Conservation (phyloP, 2,797 vertebrate genomes). For the Ispidina lecontei region DNA sequence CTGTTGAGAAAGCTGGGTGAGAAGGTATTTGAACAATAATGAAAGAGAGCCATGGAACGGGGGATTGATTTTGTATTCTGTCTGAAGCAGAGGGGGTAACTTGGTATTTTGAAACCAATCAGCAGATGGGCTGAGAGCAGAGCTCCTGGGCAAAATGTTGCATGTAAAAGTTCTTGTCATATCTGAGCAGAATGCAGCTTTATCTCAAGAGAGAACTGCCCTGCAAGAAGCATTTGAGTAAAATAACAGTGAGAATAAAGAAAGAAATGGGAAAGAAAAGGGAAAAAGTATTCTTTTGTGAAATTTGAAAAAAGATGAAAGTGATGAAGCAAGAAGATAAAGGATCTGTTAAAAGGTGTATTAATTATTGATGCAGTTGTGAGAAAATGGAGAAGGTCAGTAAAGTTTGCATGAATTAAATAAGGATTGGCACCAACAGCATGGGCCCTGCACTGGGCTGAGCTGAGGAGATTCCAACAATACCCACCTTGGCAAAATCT, state of each 20-base stretch:
- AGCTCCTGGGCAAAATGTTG: background rate
- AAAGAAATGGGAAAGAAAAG: background rate
- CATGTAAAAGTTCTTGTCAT: background rate
- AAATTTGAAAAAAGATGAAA: background rate
- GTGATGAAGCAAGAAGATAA: background rate
- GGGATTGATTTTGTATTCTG: background rate
- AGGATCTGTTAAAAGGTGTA: background rate
- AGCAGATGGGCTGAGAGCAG: background rate
- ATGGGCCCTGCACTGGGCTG: background rate
- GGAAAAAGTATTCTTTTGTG: background rate
- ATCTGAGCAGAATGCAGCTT: background rate
- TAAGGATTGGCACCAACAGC: background rate
- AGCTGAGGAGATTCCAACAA: background rate
- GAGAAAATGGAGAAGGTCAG: background rate
- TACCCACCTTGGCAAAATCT: background rate
- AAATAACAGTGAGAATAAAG: background rate
- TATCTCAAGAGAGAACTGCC: background rate
- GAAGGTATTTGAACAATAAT: background rate
- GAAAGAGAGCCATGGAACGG: background rate
- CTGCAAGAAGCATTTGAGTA: background rate
- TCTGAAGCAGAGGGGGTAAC: background rate
- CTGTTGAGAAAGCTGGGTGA: background rate
- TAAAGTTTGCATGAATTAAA: background rate
- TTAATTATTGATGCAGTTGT: conserved; percentile 30
- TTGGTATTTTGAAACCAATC: background rate